A percentile compares a stretch with the other conserved stretches of the same genome.
Conservation (phyloP, 2,113 vertebrate genomes). For the Leptocoma aspasia region DNA sequence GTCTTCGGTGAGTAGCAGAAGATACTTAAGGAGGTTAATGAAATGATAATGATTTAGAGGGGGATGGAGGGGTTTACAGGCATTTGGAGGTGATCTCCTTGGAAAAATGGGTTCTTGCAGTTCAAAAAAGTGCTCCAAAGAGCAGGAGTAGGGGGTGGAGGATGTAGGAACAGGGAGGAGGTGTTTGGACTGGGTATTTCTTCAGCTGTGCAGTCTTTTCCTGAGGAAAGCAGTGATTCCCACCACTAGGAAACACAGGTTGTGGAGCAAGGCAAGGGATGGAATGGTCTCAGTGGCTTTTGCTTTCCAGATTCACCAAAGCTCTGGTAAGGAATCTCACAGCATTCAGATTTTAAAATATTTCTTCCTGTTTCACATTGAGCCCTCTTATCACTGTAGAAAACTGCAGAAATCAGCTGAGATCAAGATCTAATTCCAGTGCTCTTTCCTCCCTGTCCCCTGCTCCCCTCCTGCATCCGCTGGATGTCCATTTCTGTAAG, state of each 20-base stretch:
- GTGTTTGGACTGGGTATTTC: neutral
- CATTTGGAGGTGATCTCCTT: neutral
- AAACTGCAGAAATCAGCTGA: conserved; percentile 30
- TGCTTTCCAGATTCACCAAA: neutral
- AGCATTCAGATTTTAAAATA: neutral
- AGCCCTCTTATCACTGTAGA: neutral
- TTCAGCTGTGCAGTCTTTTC: neutral
- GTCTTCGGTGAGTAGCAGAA: neutral
- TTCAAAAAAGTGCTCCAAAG: neutral
- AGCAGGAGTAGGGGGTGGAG: neutral
- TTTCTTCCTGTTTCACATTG: neutral
- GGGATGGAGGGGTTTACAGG: accelerated
- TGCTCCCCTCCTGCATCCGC: conserved; percentile 52
- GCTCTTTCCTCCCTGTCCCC: conserved; percentile 29
- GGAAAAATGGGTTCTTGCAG: neutral
- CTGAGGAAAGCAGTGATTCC: neutral
- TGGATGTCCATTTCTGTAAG: conserved; percentile 72
- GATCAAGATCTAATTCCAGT: conserved; percentile 40
- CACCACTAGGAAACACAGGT: accelerated
- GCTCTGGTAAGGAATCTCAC: neutral
- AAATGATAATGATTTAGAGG: accelerated
- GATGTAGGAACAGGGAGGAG: neutral
- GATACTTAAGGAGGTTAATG: neutral
- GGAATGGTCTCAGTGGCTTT: neutral
- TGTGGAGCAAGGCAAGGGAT: neutral